Evolutionary conservation across 2,113 vertebrate species (phyloP).

Genomic region (Xenopus laevis): DNA sequence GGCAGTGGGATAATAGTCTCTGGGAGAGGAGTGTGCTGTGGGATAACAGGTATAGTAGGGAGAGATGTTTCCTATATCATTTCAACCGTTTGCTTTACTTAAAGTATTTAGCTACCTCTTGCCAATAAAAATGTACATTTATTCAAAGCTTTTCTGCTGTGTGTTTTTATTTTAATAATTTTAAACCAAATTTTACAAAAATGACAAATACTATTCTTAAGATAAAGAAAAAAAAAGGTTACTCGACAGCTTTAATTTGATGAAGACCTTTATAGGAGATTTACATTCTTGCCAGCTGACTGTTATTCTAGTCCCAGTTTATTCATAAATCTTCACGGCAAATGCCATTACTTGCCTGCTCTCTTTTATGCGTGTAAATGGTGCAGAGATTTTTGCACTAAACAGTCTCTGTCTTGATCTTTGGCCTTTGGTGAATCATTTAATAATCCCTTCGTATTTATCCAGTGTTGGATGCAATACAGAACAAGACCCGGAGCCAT

Average conservation of each 20-base stretch:
- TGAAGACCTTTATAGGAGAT: not conserved
- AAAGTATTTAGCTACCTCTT: not conserved
- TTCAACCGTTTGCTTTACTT: too few relatives aligned
- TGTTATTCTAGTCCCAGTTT: slow-evolving; percentile 19
- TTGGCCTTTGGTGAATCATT: slow-evolving; percentile 54
- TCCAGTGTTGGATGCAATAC: slow-evolving; percentile 51
- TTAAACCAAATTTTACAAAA: not conserved
- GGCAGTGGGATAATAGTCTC: too few relatives aligned
- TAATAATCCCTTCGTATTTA: slow-evolving; percentile 51
- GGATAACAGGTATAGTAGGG: too few relatives aligned
- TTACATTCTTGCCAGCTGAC: slow-evolving; percentile 16
- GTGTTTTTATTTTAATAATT: not conserved
- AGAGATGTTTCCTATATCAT: too few relatives aligned
- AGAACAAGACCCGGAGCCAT: slow-evolving; percentile 47
- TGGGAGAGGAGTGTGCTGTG: too few relatives aligned
- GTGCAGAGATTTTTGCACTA: slow-evolving; percentile 13
- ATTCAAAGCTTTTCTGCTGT: not conserved
- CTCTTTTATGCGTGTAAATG: slow-evolving; percentile 37
- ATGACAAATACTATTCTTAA: not conserved
- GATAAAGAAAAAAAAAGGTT: not conserved
- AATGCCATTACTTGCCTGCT: slow-evolving; percentile 14
- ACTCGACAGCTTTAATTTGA: not conserved
- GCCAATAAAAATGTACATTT: not conserved
- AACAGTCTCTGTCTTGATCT: slow-evolving; percentile 50
- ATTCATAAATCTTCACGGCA: slow-evolving; percentile 23